Conservation (phyloP, 1,140 invertebrate genomes). For the Panagrolaimus sp. region DNA sequence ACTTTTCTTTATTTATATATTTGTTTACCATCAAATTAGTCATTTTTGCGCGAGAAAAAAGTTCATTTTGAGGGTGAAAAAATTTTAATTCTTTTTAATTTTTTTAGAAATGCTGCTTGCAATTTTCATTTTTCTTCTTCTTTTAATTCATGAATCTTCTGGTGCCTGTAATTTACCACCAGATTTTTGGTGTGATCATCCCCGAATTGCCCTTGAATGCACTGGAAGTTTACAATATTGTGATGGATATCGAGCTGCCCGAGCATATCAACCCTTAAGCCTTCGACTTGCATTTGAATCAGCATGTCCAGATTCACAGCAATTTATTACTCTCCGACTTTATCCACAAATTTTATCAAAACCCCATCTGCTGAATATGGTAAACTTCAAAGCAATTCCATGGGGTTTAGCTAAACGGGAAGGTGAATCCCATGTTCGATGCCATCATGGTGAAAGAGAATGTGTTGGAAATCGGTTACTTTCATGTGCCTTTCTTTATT, state of each 20-base stretch:
- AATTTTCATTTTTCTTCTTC: too few relatives aligned
- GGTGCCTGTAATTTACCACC: conserved; percentile 20
- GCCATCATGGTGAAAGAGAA: conserved; percentile 33
- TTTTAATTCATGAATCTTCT: background rate
- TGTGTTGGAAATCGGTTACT: conserved; percentile 30
- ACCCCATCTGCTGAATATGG: background rate
- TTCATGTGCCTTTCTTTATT: conserved; percentile 18
- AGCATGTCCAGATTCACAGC: conserved; percentile 37
- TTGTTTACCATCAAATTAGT: background rate
- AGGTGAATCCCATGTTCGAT: conserved; percentile 21
- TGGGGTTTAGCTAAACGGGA: conserved; percentile 34
- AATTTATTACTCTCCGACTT: conserved; percentile 10
- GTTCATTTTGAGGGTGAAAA: too few relatives aligned
- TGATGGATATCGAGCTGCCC: conserved; percentile 12
- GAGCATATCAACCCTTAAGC: background rate
- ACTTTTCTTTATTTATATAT: background rate
- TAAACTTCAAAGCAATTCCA: conserved; percentile 34
- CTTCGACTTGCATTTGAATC: conserved; percentile 35
- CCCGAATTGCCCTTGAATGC: conserved; percentile 20
- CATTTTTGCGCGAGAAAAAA: background rate
- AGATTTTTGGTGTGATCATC: conserved; percentile 38
- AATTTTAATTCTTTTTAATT: too few relatives aligned
- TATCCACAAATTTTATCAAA: conserved; percentile 25
- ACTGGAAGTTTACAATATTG: conserved; percentile 28
- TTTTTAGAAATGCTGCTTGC: too few relatives aligned